Conservation (phyloP, 1,140 invertebrate species). For the Ladona fulva region DNA sequence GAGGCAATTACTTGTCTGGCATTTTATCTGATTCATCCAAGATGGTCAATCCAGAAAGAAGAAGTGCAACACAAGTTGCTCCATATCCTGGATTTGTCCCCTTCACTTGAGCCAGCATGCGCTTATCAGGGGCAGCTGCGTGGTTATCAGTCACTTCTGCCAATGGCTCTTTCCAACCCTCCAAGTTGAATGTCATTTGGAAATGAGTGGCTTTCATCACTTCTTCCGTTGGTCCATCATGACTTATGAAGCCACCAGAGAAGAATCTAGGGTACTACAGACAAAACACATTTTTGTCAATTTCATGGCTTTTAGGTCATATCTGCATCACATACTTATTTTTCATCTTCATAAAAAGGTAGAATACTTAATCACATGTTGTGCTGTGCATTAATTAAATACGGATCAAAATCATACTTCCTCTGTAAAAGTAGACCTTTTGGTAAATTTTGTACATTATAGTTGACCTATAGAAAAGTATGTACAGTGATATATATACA, state of each 20-base stretch:
- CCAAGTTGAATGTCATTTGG: conserved; percentile 56
- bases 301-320: no score
- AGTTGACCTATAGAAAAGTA: no score
- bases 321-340: no score
- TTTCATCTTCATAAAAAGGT: no score
- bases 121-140: conserved; percentile 51
- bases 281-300: conserved; percentile 19
- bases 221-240: conserved; percentile 54
- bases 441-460: no score
- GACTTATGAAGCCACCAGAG: conserved; percentile 56
- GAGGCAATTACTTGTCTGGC: conserved; percentile 50
- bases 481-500: no score
- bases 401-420: no score
- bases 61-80: conserved; percentile 59
- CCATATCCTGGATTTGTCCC: conserved; percentile 74
- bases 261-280: conserved; percentile 64
- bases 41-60: conserved; percentile 63
- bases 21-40: conserved; percentile 67
- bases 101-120: conserved; percentile 50
- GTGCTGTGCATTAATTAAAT: no score
- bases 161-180: conserved; percentile 62
- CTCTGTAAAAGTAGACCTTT: no score
- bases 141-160: conserved; percentile 51
- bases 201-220: conserved; percentile 52
- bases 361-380: no score